Conservation (phyloP, 2,113 vertebrate genomes). For the Stictonetta naevosa region DNA sequence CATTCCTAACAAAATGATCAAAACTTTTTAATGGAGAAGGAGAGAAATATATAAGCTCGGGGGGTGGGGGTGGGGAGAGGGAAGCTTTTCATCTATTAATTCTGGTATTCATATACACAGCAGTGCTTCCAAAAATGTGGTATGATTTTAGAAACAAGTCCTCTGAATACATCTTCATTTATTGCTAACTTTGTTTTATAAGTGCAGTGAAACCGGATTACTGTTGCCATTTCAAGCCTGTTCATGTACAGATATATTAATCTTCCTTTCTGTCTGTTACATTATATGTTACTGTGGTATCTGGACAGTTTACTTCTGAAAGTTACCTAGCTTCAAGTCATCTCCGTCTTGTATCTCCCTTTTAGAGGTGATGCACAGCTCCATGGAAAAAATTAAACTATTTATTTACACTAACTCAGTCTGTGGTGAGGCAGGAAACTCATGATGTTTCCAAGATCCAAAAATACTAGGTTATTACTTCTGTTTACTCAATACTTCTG, state of each 20-base stretch:
- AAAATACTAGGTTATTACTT: not conserved
- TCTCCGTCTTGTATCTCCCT: not conserved
- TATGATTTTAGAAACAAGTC: not conserved
- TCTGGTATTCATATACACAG: not conserved
- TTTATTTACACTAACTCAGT: not conserved
- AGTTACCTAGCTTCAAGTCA: not conserved
- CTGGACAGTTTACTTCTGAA: not conserved
- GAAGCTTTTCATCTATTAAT: not conserved
- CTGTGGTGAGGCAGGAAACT: not conserved
- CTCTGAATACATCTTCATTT: not conserved
- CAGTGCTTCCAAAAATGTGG: not conserved
- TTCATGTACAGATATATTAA: not conserved
- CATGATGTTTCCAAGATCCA: not conserved
- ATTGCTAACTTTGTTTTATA: not conserved
- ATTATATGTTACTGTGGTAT: not conserved
- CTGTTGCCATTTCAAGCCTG: not conserved
- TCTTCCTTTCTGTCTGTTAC: not conserved
- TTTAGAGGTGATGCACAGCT: not conserved
- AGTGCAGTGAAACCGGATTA: not conserved
- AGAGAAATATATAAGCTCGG: not conserved
- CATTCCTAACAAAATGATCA: not conserved
- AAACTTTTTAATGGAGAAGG: not conserved
- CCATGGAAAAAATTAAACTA: not conserved
- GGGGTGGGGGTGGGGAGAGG: not conserved
- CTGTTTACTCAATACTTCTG: not conserved